phyloP scores from a whole-genome alignment of 2,888 invertebrate genomes.

The Eledone cirrhosa region DNA sequence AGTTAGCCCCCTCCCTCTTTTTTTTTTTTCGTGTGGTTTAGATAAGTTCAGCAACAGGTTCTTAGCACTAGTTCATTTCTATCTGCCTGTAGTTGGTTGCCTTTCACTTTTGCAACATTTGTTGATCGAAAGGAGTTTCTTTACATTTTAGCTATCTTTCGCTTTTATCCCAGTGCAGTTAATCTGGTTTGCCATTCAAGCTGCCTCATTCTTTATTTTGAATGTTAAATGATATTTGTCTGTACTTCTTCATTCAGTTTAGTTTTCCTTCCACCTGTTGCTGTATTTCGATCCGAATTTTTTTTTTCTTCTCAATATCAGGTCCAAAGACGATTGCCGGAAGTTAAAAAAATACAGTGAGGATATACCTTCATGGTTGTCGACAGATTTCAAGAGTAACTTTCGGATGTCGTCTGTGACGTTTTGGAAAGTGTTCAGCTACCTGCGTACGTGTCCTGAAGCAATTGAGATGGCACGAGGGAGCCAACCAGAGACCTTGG shows the following conservation, averaged over 20 bases:
- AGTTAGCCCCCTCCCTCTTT: too few species aligned
- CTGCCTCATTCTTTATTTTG: constrained; percentile 1
- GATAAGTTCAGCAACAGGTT: too few species aligned
- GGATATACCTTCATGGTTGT: constrained; percentile 19
- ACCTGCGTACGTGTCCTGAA: constrained; percentile 22
- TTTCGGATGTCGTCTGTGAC: constrained; percentile 24
- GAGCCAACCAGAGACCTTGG: constrained; percentile 18
- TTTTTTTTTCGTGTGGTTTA: too few species aligned
- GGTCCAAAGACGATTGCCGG: constrained; percentile 25
- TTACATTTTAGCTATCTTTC: too few species aligned
- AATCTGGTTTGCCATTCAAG: constrained; percentile 1
- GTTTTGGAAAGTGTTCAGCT: constrained; percentile 13
- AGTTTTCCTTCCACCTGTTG: constrained; percentile 24
- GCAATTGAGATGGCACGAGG: constrained; percentile 21
- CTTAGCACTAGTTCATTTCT: too few species aligned
- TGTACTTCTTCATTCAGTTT: background rate
- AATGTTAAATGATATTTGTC: too few species aligned
- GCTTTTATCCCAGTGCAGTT: too few species aligned
- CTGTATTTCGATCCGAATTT: constrained; percentile 19
- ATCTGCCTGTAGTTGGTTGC: too few species aligned
- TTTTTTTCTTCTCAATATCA: constrained; percentile 24
- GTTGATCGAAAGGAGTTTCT: too few species aligned
- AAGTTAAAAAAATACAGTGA: constrained; percentile 27
- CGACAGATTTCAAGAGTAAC: constrained; percentile 18
- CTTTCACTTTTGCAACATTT: too few species aligned